phyloP scores from a whole-genome alignment of 2,113 vertebrate genomes.

The Nipponia nippon region DNA sequence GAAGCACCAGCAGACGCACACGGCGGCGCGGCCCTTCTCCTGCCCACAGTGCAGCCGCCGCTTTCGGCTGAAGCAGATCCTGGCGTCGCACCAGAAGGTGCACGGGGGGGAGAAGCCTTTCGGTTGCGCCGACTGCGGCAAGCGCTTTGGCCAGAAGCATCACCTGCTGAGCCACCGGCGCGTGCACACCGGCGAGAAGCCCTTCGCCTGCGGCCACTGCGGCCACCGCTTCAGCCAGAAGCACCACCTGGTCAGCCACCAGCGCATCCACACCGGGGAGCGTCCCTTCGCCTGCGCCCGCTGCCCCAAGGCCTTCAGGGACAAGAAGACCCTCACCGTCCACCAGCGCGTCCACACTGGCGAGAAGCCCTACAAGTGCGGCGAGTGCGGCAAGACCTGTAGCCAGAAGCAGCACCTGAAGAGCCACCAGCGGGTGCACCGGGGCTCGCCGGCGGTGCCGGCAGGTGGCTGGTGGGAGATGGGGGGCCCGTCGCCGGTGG shows the following conservation, averaged over 20 bases:
- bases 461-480: not conserved
- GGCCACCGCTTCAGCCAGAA: slow-evolving; percentile 65
- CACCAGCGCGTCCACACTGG: slow-evolving; percentile 81
- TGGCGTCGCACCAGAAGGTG: not conserved
- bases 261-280: slow-evolving; percentile 64
- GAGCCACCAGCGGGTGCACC: not conserved
- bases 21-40: not conserved
- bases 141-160: not conserved
- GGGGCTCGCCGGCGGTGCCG: slow-evolving; percentile 64
- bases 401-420: not conserved
- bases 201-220: slow-evolving; percentile 58
- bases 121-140: slow-evolving; percentile 62
- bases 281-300: slow-evolving; percentile 62
- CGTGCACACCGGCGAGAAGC: not conserved
- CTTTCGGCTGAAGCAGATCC: not conserved
- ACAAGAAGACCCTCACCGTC: slow-evolving; percentile 41
- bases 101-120: not conserved
- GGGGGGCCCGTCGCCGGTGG: not conserved
- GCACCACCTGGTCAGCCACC: slow-evolving; percentile 60
- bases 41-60: not conserved
- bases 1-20: slow-evolving; percentile 27
- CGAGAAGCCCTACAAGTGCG: slow-evolving; percentile 92
- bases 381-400: not conserved
- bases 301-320: slow-evolving; percentile 69
- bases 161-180: not conserved